These are phyloP conservation scores for Procavia capensis DNA, from an alignment of 2,113 vertebrate species.

Conservation along the genomic window DNA sequence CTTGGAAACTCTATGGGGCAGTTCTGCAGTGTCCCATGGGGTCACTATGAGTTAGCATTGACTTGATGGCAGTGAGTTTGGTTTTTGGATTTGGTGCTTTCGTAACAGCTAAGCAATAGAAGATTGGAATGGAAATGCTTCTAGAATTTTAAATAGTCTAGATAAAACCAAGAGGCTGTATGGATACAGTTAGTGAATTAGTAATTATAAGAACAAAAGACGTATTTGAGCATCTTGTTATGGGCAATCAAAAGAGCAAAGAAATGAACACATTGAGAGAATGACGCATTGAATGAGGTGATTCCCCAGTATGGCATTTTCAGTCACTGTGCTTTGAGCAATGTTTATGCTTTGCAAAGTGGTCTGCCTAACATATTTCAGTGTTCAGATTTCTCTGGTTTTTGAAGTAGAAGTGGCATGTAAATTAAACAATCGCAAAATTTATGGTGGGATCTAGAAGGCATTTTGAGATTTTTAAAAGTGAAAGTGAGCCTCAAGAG, in stretches of 20 bases:
- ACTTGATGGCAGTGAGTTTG: no score
- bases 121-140: not conserved
- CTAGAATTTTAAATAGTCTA: not conserved
- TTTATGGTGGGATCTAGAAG: not conserved
- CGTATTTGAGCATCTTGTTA: slow-evolving; percentile 33
- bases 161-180: not conserved
- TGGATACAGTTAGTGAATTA: not conserved
- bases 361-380: slow-evolving; percentile 4
- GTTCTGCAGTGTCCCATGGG: no score
- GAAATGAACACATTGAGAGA: slow-evolving; percentile 28
- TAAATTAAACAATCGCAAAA: slow-evolving; percentile 33
- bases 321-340: slow-evolving; percentile 17
- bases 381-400: not conserved
- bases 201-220: slow-evolving; percentile 44
- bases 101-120: not conserved
- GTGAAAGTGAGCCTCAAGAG: slow-evolving; percentile 32
- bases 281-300: slow-evolving; percentile 36
- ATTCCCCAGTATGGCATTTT: slow-evolving; percentile 36
- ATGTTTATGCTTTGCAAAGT: slow-evolving; percentile 37
- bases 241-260: slow-evolving; percentile 19
- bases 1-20: no score
- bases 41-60: no score
- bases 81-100: no score
- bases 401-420: slow-evolving; percentile 16
- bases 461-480: slow-evolving; percentile 37